phyloP scores from a whole-genome alignment of 2,113 vertebrate genomes.

The Tiliqua scincoides region DNA sequence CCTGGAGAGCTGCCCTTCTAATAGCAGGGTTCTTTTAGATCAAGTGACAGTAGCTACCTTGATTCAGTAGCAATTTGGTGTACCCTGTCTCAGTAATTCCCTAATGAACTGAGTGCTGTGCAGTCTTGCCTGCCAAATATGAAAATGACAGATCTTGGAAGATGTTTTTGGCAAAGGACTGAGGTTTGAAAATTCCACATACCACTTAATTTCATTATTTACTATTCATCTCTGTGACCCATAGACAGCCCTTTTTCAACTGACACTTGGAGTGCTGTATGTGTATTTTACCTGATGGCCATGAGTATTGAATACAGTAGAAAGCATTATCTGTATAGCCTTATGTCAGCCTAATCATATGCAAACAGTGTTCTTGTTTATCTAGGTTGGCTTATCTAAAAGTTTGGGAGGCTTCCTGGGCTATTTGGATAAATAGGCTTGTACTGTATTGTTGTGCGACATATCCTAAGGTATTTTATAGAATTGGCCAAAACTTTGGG shows the following conservation, averaged over 20 bases:
- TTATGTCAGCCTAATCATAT: not conserved
- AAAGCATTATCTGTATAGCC: not conserved
- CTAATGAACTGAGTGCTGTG: constrained; percentile 48
- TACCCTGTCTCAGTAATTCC: constrained; percentile 44
- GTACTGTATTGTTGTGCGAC: not conserved
- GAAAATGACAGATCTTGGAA: constrained; percentile 49
- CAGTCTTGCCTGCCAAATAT: constrained; percentile 52
- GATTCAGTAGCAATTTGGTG: constrained; percentile 35
- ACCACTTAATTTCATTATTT: constrained; percentile 62
- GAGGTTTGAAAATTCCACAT: constrained; percentile 50
- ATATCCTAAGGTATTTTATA: not conserved
- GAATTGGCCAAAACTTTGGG: constrained; percentile 5
- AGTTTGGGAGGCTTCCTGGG: not conserved
- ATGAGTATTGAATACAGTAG: not conserved
- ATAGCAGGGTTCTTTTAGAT: fast-evolving
- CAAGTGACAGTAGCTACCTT: constrained; percentile 19
- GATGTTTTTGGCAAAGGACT: constrained; percentile 46
- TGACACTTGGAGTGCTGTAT: constrained; percentile 31
- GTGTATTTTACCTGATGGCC: constrained; percentile 19
- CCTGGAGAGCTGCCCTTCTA: not conserved
- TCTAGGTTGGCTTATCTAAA: constrained; percentile 15
- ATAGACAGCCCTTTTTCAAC: constrained; percentile 53
- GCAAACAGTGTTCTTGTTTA: constrained; percentile 4
- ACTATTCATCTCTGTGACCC: constrained; percentile 52
- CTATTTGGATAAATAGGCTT: not conserved